Percentiles rank a stretch among this genome's conserved stretches.
phyloP scores from a whole-genome alignment of 2,797 vertebrate genomes.

The Allobates femoralis region DNA sequence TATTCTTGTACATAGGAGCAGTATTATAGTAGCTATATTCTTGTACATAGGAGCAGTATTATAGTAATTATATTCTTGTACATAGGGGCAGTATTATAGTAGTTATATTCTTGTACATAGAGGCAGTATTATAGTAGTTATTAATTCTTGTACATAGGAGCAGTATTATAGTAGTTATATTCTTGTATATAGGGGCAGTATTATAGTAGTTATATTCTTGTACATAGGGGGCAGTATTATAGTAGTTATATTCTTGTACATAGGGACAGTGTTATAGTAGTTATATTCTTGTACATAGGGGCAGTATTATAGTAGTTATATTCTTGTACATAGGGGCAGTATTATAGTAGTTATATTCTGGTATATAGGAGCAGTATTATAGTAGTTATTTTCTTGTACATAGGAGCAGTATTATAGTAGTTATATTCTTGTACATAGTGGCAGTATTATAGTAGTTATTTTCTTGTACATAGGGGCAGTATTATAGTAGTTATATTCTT shows the following conservation, averaged over 20 bases:
- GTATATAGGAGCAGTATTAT: slow-evolving; percentile 12
- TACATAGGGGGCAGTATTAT: not conserved
- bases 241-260: not conserved
- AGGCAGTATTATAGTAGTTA: slow-evolving; percentile 12
- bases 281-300: not conserved
- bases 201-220: not conserved
- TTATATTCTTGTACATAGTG: too few relatives aligned
- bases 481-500: slow-evolving; percentile 20
- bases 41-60: slow-evolving; percentile 12
- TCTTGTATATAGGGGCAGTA: not conserved
- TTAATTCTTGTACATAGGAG: not conserved
- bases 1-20: slow-evolving; percentile 6
- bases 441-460: slow-evolving; percentile 16
- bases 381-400: slow-evolving; percentile 21
- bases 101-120: slow-evolving; percentile 22
- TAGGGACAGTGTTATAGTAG: not conserved
- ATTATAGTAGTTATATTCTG: slow-evolving; percentile 14
- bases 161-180: slow-evolving; percentile 25
- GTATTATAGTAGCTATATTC: slow-evolving; percentile 15
- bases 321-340: not conserved
- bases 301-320: slow-evolving; percentile 6
- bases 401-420: not conserved
- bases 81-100: slow-evolving; percentile 15
- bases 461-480: slow-evolving; percentile 11
- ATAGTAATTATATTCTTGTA: slow-evolving; percentile 19